Evolutionary conservation across 2,888 invertebrate genomes (phyloP).

Genomic region (Lithophane socia): DNA sequence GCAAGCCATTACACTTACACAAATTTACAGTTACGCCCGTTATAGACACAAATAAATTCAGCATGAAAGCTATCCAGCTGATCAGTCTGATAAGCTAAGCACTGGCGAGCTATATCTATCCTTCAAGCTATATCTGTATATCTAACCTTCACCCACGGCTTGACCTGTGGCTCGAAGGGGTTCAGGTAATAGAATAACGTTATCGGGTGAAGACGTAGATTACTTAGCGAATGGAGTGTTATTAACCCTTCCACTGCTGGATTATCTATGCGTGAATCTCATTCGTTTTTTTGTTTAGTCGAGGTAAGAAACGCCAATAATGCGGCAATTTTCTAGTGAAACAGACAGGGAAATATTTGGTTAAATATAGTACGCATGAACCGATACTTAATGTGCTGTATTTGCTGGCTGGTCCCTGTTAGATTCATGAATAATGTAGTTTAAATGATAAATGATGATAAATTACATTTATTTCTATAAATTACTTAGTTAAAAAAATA

Average conservation of each 20-base stretch:
- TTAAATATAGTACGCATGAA: neutral
- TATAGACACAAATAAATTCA: slow-evolving; percentile 47
- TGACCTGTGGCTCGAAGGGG: slow-evolving; percentile 46
- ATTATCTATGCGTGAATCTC: slow-evolving; percentile 6
- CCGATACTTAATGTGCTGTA: neutral
- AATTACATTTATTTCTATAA: neutral
- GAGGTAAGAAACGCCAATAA: neutral
- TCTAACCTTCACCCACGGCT: slow-evolving; percentile 54
- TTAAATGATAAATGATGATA: too few species aligned
- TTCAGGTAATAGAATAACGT: slow-evolving; percentile 68
- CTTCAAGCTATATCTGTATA: slow-evolving; percentile 36
- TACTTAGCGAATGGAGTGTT: slow-evolving; percentile 31
- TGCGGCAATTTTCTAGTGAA: neutral
- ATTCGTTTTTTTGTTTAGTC: neutral
- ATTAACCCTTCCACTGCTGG: slow-evolving; percentile 6
- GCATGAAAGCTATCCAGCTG: slow-evolving; percentile 20
- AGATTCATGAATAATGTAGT: neutral
- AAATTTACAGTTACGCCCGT: slow-evolving; percentile 11
- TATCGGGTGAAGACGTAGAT: slow-evolving; percentile 55
- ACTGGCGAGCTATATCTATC: slow-evolving; percentile 20
- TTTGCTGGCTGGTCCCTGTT: neutral
- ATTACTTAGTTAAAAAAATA: neutral
- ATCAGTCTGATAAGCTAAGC: slow-evolving; percentile 37
- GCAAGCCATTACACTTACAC: neutral
- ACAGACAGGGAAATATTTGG: neutral